Conservation (phyloP, 2,113 vertebrate species). For the Vidua chalybeata region DNA sequence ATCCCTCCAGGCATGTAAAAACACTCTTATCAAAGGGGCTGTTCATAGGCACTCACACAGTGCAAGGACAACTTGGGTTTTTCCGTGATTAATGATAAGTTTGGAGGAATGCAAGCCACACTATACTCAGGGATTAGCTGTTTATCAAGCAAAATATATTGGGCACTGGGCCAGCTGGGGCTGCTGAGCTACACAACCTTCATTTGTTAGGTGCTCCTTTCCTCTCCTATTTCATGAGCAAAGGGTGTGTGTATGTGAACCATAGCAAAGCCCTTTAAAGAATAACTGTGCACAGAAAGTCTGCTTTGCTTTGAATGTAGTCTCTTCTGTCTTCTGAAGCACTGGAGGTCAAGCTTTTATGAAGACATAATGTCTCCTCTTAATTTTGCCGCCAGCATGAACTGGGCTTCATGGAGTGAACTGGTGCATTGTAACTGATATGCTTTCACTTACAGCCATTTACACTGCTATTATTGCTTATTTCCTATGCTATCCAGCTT, state of each 20-base stretch:
- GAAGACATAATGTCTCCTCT: slow-evolving; percentile 40
- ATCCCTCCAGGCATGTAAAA: slow-evolving; percentile 67
- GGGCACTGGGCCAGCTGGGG: slow-evolving; percentile 35
- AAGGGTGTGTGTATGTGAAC: neutral
- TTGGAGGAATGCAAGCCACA: slow-evolving; percentile 57
- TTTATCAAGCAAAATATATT: slow-evolving; percentile 65
- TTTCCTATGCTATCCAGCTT: slow-evolving; percentile 30
- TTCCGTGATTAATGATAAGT: slow-evolving; percentile 68
- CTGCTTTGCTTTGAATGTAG: slow-evolving; percentile 10
- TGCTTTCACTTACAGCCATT: slow-evolving; percentile 5
- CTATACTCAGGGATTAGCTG: slow-evolving; percentile 50
- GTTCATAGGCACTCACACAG: slow-evolving; percentile 49
- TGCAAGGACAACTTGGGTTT: slow-evolving; percentile 43
- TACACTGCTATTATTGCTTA: slow-evolving; percentile 30
- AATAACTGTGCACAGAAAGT: slow-evolving; percentile 37
- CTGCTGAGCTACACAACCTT: slow-evolving; percentile 35
- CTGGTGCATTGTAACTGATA: neutral
- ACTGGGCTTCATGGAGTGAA: neutral
- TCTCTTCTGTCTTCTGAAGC: neutral
- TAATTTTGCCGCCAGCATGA: slow-evolving; percentile 17
- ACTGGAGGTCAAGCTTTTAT: slow-evolving; percentile 21
- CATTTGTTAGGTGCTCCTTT: slow-evolving; percentile 26
- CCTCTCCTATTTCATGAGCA: slow-evolving; percentile 17
- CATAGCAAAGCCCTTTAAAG: slow-evolving; percentile 7
- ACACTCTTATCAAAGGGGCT: slow-evolving; percentile 68